Evolutionary conservation across 2,797 vertebrate genomes (phyloP).

Genomic region (Otolemur crassicaudatus): DNA sequence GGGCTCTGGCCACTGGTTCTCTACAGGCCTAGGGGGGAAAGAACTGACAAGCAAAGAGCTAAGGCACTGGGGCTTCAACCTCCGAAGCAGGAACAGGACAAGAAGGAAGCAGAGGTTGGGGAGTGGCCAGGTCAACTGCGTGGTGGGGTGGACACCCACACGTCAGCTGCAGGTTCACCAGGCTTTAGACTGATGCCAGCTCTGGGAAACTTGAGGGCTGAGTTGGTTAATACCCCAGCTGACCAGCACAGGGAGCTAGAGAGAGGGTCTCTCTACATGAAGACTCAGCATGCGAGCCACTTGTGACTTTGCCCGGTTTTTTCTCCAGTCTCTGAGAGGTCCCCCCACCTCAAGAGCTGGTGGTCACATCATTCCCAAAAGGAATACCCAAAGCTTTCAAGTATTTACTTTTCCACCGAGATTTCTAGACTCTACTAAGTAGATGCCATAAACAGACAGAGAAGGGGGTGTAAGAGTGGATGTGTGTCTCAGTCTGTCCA

Average conservation of each 20-base stretch:
- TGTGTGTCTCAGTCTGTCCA: neutral
- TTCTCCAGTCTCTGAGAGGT: neutral
- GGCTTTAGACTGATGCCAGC: neutral
- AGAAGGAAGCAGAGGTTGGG: neutral
- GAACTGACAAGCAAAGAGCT: neutral
- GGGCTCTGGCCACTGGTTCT: neutral
- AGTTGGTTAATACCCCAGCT: neutral
- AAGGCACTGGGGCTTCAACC: neutral
- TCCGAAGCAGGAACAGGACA: neutral
- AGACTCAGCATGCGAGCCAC: neutral
- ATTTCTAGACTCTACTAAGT: constrained; percentile 59
- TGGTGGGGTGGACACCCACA: fast-evolving
- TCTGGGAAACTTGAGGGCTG: neutral
- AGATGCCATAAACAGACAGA: constrained; percentile 12
- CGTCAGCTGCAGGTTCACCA: neutral
- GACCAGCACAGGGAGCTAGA: neutral
- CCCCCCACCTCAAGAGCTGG: neutral
- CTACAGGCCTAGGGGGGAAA: neutral
- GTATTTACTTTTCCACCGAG: neutral
- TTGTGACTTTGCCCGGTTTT: neutral
- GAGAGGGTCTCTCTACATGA: neutral
- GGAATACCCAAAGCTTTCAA: neutral
- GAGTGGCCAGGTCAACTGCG: neutral
- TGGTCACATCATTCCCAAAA: neutral
- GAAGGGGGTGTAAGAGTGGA: constrained; percentile 65